Evolutionary conservation across 2,797 vertebrate species (phyloP).

Genomic region (Falco novaeseelandiae): DNA sequence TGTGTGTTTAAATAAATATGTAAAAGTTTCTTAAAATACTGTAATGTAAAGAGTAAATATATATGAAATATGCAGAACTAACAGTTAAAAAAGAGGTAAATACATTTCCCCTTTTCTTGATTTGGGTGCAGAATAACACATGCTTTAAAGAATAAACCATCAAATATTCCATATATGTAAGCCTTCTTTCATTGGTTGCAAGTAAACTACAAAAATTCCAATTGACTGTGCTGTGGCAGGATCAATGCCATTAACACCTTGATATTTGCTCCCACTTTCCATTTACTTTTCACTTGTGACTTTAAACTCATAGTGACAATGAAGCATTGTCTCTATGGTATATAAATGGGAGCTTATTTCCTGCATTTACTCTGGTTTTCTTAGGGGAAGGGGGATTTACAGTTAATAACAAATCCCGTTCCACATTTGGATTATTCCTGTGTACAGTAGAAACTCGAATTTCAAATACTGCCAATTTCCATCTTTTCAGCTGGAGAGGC

Average conservation of each 20-base stretch:
- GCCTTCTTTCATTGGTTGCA: not conserved
- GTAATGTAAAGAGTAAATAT: not conserved
- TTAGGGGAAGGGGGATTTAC: conserved; percentile 57
- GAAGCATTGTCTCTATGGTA: conserved; percentile 32
- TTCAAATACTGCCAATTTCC: conserved; percentile 62
- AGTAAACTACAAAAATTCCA: conserved; percentile 3
- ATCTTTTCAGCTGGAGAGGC: conserved; percentile 16
- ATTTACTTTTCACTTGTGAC: conserved; percentile 59
- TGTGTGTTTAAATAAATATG: not conserved
- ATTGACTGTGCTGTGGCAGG: not conserved
- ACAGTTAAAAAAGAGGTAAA: not conserved
- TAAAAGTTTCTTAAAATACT: not conserved
- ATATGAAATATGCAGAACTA: not conserved
- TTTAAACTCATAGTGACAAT: conserved; percentile 38
- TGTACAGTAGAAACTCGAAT: conserved; percentile 62
- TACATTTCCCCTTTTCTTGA: not conserved
- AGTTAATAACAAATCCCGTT: conserved; percentile 61
- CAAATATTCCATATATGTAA: not conserved
- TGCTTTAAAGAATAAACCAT: not conserved
- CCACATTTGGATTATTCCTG: conserved; percentile 61
- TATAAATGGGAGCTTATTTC: conserved; percentile 59
- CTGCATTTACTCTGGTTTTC: conserved; percentile 63
- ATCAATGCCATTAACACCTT: conserved; percentile 16
- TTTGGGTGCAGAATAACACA: not conserved
- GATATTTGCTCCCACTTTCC: conserved; percentile 49